Base-by-base conservation (phyloP, 2,797 vertebrate species). In the Rhinophrynus dorsalis region DNA sequence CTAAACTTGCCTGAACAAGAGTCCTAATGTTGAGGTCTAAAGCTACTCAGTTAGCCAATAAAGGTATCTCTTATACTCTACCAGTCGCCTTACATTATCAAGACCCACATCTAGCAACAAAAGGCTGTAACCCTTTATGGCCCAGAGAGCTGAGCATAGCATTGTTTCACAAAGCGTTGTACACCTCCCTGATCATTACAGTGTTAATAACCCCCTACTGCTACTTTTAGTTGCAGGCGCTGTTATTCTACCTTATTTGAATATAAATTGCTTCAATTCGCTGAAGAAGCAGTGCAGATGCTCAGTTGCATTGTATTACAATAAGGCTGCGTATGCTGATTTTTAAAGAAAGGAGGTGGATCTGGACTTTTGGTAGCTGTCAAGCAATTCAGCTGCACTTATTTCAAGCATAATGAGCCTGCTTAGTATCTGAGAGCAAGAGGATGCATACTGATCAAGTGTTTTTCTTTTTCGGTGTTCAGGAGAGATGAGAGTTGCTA, bases 361-460 rank as follows among this genome's bases (percentile, higher is more conserved):
- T 20, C 60, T 32, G 26, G 58, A 57, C 23, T 48, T 57, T 32
- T 47, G 32, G 29, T 37, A 50, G 32, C 60, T 58, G 60, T 72
- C 60, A 64, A 64, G 60, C 68, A 35, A 57, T 72, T 68, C 52
- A 65, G 60, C 51, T 1, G 18, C 52, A 44, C 32, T 64, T 72
- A 58, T 65, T 72, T 65, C 52, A 50, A 65, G 24, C 44, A 51
- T 65, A 64, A 72, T 72, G 68, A 72, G 48, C 51, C 50, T 55
- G 59, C 68, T 63, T 64, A 48, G 23, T 63, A 57, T 40, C 45
- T 63, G 50, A 30, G 40, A 29, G 33, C 27, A 44, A 61, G 58
- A 42, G 54, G 51, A 63, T 64, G 51, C 59, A 56, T 71, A 71
- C 63, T 71, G 20, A 71, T 71, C 68, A 71, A 64, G 60, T 40